Base-by-base conservation (phyloP, 1,140 invertebrate genomes). In the Hetaerina americana region DNA sequence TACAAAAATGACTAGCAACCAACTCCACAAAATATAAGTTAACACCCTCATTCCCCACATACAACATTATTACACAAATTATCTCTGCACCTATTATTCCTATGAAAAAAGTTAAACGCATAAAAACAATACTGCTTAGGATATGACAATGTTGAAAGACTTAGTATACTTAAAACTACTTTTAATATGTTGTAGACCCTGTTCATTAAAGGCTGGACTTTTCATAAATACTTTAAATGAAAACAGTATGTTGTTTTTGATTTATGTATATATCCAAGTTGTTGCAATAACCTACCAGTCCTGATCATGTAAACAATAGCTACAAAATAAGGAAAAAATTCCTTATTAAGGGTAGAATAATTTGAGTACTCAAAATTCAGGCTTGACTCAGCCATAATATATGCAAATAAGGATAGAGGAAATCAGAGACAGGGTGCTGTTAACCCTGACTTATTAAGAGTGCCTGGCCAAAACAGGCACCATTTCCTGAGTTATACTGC, bases 141-240 rank as follows among this genome's bases (percentile, higher is more conserved):
- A 57, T 57, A 57, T 57, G 40, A 57, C 40, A 57, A 57, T 57
- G 40, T 57, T 57, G 40, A 57, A 57, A 57, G 40, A 57, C 40
- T 57, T 57, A 57, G 40, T 57, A 57, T 57, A 57, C 40, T 57
- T 57, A 57, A 57, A 57, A 57, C 40, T 57, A 57, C 40, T 57
- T 57, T 12, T 57, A 18, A 57, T 5, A 5, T n/a, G n/a, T n/a
- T n/a, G n/a, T 18, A 18, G 40, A 57, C 40, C 40, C 40, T 57
- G 40, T 57, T 57, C 22, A 12, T 57, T 57, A 57, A 57, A 57
- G 40, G 40, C 40, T 57, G 40, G 40, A 57, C 22, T 57, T 57
- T 57, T 57, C 40, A 57, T n/a, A 57, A n/a, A 57, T 57, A 57
- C 40, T n/a, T 57, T 57, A 12, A 57, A 57, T n/a, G 22, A 57